Evolutionary conservation across 1,140 invertebrate genomes (phyloP), one percentile per base, ranked within the genome.

Genomic region (Daktulosphaira vitifoliae): DNA sequence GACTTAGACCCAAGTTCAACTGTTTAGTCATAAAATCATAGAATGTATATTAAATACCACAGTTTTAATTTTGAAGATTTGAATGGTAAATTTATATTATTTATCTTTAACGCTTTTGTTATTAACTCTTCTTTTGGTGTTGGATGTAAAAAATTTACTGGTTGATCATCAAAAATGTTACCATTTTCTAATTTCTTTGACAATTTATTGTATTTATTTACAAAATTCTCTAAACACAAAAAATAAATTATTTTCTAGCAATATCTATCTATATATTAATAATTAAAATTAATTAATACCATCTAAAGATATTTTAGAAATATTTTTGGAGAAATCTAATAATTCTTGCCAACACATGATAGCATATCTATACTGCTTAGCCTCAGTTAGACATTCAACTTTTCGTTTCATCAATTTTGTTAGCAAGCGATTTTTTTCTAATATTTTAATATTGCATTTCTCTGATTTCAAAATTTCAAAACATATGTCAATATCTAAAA

Each of bases 351-450:
- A 62, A n/a, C 26, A 37, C 29, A 2, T 15, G 25, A 29, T 37
- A 39, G 22, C 54, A 44, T 11, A 5, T 46, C 25, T 26, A 66
- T 52, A 64, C 23, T 68, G 23, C 23, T 65, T 54, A 48, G 62
- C n/a, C 62, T 29, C 26, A 49, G 62, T 54, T 52, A 68, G 23
- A 66, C 38, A 52, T 49, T 38, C 13, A 69, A 66, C 67, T 71
- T 54, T 54, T 68, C 69, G 48, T 69, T 66, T 46, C 65, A 70
- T 51, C 15, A 38, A 20, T 67, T 68, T 71, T 20, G 48, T 66
- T 66, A 62, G 26, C 49, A 22, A 20, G 16, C 67, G 26, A 38
- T 18, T 26, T 66, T 67, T 59, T 53, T 23, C 33, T 23, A 49
- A 42, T 54, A 42, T 25, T 16, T 65, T 67, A 25, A 52, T 54